Conservation (phyloP, 2,113 vertebrate genomes). For the Phylloscopus whistleri region DNA sequence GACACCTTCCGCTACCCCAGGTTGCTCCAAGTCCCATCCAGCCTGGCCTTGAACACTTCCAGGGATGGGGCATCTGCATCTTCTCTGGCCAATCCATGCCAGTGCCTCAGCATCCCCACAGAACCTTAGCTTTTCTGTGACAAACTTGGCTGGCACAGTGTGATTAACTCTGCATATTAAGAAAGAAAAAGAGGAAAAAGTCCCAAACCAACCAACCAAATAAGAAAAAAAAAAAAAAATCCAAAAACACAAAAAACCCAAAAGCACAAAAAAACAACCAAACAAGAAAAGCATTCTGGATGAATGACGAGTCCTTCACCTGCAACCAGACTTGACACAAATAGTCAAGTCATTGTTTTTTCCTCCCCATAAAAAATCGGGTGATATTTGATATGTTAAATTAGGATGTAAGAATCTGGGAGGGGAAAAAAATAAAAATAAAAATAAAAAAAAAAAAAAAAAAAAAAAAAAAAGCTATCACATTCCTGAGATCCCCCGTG, state of each 20-base stretch:
- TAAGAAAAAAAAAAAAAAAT: fast-evolving
- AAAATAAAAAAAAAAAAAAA: too few species aligned
- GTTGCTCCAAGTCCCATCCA: neutral
- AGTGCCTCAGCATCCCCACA: neutral
- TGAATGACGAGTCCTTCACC: neutral
- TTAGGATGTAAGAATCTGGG: neutral
- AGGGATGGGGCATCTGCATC: neutral
- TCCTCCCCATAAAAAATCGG: neutral
- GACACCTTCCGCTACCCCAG: neutral
- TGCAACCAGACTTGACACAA: neutral
- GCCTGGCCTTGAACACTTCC: neutral
- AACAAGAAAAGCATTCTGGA: neutral
- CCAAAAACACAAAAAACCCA: too few species aligned
- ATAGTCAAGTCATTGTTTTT: neutral
- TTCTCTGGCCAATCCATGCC: neutral
- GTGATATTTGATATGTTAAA: neutral
- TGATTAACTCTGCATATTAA: neutral
- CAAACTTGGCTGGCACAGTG: neutral
- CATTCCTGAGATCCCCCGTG: neutral
- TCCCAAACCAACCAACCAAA: too few species aligned
- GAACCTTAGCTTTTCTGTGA: neutral
- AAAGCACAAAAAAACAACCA: too few species aligned
- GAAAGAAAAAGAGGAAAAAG: neutral
- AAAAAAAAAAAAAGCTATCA: too few species aligned
- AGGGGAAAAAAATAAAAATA: too few species aligned